Percentiles rank a stretch among this genome's conserved stretches.
These are phyloP conservation scores for Spatulosminthurus flaviceps DNA, from an alignment of 2,888 invertebrate species.

Conservation along the genomic window DNA sequence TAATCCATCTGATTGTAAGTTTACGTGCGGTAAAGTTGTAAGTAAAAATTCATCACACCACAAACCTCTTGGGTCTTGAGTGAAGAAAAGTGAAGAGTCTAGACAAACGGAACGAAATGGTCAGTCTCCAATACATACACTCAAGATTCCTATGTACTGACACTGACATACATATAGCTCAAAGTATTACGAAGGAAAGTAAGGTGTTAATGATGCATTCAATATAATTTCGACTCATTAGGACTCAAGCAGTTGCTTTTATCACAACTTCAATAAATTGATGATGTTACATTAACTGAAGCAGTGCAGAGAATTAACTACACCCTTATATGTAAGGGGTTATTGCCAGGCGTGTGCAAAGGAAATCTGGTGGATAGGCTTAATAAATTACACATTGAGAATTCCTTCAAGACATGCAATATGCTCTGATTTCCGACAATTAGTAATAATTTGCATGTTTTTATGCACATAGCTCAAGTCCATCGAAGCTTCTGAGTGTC, in stretches of 20 bases:
- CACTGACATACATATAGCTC: too few relatives aligned
- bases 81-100: too few relatives aligned
- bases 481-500: conserved; percentile 13
- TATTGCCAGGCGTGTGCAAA: not conserved
- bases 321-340: not conserved
- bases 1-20: too few relatives aligned
- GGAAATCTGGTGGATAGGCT: not conserved
- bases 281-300: not conserved
- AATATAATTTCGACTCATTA: conserved; percentile 9
- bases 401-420: not conserved
- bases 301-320: not conserved
- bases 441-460: not conserved
- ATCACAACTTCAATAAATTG: not conserved
- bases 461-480: conserved; percentile 10
- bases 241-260: not conserved
- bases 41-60: too few relatives aligned
- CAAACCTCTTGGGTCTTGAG: too few relatives aligned
- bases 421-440: not conserved
- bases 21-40: too few relatives aligned
- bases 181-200: conserved; percentile 3
- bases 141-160: too few relatives aligned
- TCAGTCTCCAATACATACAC: too few relatives aligned
- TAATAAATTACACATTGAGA: conserved; percentile 8
- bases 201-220: conserved; percentile 14
- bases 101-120: too few relatives aligned